Percentiles rank a stretch among this genome's conserved stretches.
These are phyloP conservation scores for Andrena haemorrhoa DNA, from an alignment of 2,888 invertebrate genomes.

Conservation along the genomic window DNA sequence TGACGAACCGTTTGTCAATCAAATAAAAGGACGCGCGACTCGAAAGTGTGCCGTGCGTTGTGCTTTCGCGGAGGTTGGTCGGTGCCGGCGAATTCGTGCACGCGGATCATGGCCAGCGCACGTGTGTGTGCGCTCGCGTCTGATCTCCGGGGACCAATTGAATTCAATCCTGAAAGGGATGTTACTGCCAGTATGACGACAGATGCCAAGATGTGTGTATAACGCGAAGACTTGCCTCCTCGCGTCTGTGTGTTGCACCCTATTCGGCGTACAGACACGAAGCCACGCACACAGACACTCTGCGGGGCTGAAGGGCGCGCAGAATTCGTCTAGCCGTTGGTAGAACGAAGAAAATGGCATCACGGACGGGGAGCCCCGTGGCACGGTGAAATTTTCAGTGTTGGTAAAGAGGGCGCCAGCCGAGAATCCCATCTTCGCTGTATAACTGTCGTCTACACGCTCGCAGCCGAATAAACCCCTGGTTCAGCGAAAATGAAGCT, in stretches of 20 bases:
- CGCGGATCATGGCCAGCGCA: slow-evolving; percentile 14
- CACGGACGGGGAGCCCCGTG: slow-evolving; percentile 29
- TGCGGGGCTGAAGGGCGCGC: neutral
- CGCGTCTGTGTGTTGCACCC: neutral
- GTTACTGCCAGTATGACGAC: slow-evolving; percentile 69
- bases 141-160: slow-evolving; percentile 68
- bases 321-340: slow-evolving; percentile 36
- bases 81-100: slow-evolving; percentile 26
- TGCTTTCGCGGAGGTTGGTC: slow-evolving; percentile 30
- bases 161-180: slow-evolving; percentile 70
- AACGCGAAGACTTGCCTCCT: neutral
- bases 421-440: slow-evolving; percentile 43
- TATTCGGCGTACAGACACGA: neutral
- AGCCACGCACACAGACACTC: neutral
- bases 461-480: slow-evolving; percentile 42
- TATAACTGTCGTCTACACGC: slow-evolving; percentile 55
- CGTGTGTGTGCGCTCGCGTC: neutral
- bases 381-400: slow-evolving; percentile 36
- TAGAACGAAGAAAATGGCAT: slow-evolving; percentile 58
- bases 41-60: slow-evolving; percentile 38
- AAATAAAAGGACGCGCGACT: slow-evolving; percentile 30
- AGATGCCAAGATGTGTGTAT: slow-evolving; percentile 60
- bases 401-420: slow-evolving; percentile 36
- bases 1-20: slow-evolving; percentile 72
- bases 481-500: slow-evolving; percentile 27